Conservation (phyloP, 2,888 invertebrate species). For the Achlya flavicornis region DNA sequence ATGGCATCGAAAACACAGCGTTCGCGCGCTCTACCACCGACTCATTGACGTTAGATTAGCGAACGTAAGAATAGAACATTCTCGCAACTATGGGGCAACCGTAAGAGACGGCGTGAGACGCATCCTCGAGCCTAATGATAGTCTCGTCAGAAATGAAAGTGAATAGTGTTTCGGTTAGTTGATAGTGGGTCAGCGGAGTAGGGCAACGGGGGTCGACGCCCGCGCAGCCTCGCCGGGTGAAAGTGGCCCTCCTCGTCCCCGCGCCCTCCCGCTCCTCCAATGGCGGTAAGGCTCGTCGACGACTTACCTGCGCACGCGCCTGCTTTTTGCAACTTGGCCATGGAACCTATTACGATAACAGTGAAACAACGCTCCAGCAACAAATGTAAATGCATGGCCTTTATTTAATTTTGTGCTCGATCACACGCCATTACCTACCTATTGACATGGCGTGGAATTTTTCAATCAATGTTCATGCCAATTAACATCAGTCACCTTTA, state of each 20-base stretch:
- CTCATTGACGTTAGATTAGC: conserved; percentile 29
- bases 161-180: conserved; percentile 75
- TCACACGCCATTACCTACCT: conserved; percentile 49
- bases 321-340: conserved; percentile 83
- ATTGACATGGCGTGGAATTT: conserved; percentile 33
- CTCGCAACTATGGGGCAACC: conserved; percentile 60
- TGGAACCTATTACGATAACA: conserved; percentile 81
- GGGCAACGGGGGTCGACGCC: conserved; percentile 80
- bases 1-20: conserved; percentile 34
- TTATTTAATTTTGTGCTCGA: conserved; percentile 65
- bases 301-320: conserved; percentile 75
- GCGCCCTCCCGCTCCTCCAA: conserved; percentile 53
- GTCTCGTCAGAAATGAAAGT: conserved; percentile 78
- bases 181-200: conserved; percentile 81
- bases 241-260: conserved; percentile 74
- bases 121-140: conserved; percentile 76
- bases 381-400: conserved; percentile 77
- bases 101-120: conserved; percentile 56
- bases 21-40: conserved; percentile 17
- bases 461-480: conserved; percentile 23
- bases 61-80: conserved; percentile 37
- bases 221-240: conserved; percentile 82
- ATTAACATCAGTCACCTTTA: conserved; percentile 12
- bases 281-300: conserved; percentile 62
- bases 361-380: conserved; percentile 72